These are phyloP conservation scores for Clarias platycephalus DNA, from an alignment of 2,797 vertebrate genomes.

Conservation along the genomic window DNA sequence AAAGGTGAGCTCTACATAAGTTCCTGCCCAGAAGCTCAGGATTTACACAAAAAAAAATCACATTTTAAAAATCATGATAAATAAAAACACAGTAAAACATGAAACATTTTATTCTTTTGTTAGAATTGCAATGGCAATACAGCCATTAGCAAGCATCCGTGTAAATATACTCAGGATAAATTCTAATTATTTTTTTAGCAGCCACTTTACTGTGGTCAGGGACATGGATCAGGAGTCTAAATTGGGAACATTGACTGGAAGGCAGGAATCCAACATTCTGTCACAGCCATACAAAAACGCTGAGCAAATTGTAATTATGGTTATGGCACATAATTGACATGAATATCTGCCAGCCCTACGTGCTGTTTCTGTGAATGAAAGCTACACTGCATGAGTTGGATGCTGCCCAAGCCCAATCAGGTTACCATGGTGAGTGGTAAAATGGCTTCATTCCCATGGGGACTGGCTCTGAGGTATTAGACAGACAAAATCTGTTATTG, in stretches of 20 bases:
- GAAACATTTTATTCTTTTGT: neutral
- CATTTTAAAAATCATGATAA: neutral
- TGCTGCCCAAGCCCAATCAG: slow-evolving; percentile 36
- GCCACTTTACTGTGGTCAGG: neutral
- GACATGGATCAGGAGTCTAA: neutral
- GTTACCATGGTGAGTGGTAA: slow-evolving; percentile 57
- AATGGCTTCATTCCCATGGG: slow-evolving; percentile 47
- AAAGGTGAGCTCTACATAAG: neutral
- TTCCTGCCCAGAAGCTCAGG: neutral
- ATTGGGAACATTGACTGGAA: neutral
- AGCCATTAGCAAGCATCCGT: neutral
- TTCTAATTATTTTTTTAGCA: neutral
- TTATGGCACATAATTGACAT: slow-evolving; percentile 13
- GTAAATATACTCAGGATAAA: neutral
- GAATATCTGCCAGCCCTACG: slow-evolving; percentile 15
- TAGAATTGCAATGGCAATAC: neutral
- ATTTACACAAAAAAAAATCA: neutral
- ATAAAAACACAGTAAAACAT: neutral
- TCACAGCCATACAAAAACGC: neutral
- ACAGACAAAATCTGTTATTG: slow-evolving; percentile 36
- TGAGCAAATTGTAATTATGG: neutral
- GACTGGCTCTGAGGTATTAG: slow-evolving; percentile 50
- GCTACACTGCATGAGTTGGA: slow-evolving; percentile 42
- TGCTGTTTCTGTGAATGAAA: slow-evolving; percentile 52
- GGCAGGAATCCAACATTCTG: neutral